These are phyloP conservation scores for Takifugu flavidus DNA, from an alignment of 2,113 vertebrate species.

Conservation along the genomic window DNA sequence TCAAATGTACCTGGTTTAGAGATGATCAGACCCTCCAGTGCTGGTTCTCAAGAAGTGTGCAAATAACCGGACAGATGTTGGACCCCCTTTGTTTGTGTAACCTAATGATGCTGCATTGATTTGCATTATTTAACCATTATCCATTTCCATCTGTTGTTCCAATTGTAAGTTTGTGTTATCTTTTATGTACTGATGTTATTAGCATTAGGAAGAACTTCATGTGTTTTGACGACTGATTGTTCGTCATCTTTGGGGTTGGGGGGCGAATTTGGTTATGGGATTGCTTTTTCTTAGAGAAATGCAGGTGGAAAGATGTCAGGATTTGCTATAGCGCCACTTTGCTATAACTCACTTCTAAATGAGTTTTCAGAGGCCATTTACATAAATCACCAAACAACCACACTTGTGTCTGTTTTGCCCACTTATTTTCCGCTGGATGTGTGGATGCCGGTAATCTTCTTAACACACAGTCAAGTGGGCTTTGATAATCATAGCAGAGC, in stretches of 20 bases:
- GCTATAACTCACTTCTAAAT: not conserved
- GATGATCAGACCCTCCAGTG: not conserved
- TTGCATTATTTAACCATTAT: no score
- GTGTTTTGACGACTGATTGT: not conserved
- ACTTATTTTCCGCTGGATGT: slow-evolving; percentile 6
- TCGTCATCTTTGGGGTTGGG: not conserved
- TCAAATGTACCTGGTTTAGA: slow-evolving; percentile 4
- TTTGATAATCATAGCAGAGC: slow-evolving; percentile 17
- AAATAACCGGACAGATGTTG: slow-evolving; percentile 7
- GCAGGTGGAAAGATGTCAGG: not conserved
- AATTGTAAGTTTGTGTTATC: no score
- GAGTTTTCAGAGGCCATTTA: not conserved
- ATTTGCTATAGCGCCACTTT: not conserved
- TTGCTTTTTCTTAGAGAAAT: not conserved
- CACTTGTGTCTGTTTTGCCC: not conserved
- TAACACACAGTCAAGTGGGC: slow-evolving; percentile 4
- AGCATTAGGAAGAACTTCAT: no score
- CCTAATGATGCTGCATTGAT: not conserved
- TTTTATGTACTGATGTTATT: no score
- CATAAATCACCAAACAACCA: no score
- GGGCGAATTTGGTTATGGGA: not conserved
- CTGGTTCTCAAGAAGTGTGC: not conserved
- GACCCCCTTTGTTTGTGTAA: not conserved
- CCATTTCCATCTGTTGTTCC: no score
- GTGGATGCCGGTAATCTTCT: slow-evolving; percentile 11